Evolutionary conservation across 2,113 vertebrate genomes (phyloP).

Genomic region (Oreamnos americanus): DNA sequence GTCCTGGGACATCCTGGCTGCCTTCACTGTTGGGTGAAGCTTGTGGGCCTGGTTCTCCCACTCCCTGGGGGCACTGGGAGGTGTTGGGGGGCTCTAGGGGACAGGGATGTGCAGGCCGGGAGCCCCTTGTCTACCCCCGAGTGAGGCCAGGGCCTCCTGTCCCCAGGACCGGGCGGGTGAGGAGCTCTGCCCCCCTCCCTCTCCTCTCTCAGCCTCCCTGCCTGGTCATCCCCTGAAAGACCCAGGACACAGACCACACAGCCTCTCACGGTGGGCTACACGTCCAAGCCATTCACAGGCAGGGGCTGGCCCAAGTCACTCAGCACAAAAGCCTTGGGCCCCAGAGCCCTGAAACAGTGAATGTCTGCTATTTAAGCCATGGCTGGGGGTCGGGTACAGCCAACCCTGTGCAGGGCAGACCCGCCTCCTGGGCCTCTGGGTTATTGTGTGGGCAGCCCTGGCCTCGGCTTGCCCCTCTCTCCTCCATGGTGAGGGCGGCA

Average conservation of each 20-base stretch:
- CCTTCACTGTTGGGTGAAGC: no score
- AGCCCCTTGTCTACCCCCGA: fast-evolving
- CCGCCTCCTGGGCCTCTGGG: not conserved
- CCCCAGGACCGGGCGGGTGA: not conserved
- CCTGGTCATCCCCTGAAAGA: not conserved
- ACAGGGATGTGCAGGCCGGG: fast-evolving
- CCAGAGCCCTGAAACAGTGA: not conserved
- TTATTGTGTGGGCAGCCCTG: not conserved
- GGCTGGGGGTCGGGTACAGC: not conserved
- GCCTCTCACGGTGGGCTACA: not conserved
- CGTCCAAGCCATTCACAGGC: fast-evolving
- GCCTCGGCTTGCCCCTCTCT: not conserved
- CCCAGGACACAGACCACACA: not conserved
- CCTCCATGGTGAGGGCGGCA: fast-evolving
- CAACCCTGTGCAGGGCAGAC: not conserved
- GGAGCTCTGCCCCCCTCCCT: not conserved
- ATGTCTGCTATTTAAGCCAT: not conserved
- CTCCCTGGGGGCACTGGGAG: no score
- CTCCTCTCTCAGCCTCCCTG: not conserved
- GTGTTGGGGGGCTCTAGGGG: no score
- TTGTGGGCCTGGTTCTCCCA: fast-evolving
- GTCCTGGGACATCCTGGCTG: fast-evolving
- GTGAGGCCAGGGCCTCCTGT: not conserved
- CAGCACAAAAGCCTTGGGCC: not conserved
- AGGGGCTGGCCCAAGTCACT: not conserved